Evolutionary conservation across 2,113 vertebrate genomes (phyloP), one percentile per base, ranked within the genome.

Genomic region (Hemiprocne comata): DNA sequence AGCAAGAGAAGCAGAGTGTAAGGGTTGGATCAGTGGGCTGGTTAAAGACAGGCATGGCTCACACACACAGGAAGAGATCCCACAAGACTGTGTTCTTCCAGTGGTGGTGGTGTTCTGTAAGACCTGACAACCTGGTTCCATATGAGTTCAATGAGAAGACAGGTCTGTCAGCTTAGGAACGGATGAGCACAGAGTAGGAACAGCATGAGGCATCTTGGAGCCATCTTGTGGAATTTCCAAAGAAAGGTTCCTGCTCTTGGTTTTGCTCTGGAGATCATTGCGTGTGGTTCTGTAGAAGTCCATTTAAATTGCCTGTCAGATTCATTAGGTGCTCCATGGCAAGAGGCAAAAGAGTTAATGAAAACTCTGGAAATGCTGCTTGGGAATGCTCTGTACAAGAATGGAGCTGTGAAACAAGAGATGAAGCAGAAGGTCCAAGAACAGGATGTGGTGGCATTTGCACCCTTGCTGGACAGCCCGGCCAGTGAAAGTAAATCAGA

Each of bases 341-440:
- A 85, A 29, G 97, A 98, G 74, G 96, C 91, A 53, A 5, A 40
- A 7, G 88, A 95, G 23, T 44, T 98, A 7, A 77, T 98, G 94
- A 89, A 96, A 83, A 38, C 84, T 46, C 70, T 97, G 67, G 93
- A 96, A 7, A 57, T 16, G 36, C 60, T 96, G 33, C 84, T 98
- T 25, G 73, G 72, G 65, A 93, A 48, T 1, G 0, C 64, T 75
- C 57, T 75, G 23, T 44, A 6, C 11, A 85, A 84, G 77, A 71
- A n/a, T 0, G 10, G 13, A 8, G 60, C 73, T 29, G 86, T 19
- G 36, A 61, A 91, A 18, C 29, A 1, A n/a, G 83, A 79, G 71
- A 5, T 33, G 80, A 74, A 86, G 72, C 81, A 55, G 46, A 19
- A 83, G 33, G 11, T 8, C 44, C 94, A 25, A 11, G 71, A 42